These are phyloP conservation scores for Megalops atlanticus DNA, from an alignment of 2,113 vertebrate genomes.

Conservation along the genomic window DNA sequence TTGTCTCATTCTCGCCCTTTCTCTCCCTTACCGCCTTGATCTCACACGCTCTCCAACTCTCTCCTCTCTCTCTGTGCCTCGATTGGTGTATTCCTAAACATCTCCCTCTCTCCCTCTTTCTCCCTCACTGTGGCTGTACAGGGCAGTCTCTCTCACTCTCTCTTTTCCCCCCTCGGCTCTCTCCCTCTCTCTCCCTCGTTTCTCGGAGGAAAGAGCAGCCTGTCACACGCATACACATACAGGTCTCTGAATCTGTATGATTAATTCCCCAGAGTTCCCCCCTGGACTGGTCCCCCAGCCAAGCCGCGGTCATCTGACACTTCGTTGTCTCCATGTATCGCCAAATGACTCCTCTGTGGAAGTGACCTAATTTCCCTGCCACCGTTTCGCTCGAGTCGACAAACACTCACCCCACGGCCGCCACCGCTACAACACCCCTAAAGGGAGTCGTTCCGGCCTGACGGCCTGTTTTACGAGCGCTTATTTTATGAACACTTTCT, in stretches of 20 bases:
- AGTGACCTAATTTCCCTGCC: conserved; percentile 44
- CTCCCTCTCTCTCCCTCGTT: conserved; percentile 7
- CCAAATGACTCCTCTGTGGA: conserved; percentile 42
- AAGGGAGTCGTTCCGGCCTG: conserved; percentile 14
- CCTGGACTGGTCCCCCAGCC: conserved; percentile 37
- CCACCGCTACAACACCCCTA: not conserved
- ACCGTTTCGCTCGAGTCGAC: not conserved
- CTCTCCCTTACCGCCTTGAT: no score
- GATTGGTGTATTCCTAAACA: not conserved
- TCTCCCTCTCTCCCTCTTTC: conserved; percentile 23
- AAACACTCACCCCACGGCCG: not conserved
- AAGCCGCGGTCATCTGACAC: conserved; percentile 34
- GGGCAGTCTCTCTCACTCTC: no score
- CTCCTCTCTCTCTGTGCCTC: not conserved
- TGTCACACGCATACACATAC: not conserved
- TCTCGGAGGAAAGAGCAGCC: conserved; percentile 36
- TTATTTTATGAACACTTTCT: conserved; percentile 50
- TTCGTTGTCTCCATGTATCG: conserved; percentile 40
- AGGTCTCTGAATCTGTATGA: conserved; percentile 40
- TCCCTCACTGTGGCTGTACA: no score
- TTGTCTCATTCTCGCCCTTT: no score
- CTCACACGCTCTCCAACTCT: no score
- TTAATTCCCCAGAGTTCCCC: conserved; percentile 54
- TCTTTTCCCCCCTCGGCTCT: no score
- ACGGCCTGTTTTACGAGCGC: conserved; percentile 43